A percentile compares a stretch with the other conserved stretches of the same genome.
Evolutionary conservation across 2,113 vertebrate species (phyloP).

Genomic region (Poeciliopsis occidentalis): DNA sequence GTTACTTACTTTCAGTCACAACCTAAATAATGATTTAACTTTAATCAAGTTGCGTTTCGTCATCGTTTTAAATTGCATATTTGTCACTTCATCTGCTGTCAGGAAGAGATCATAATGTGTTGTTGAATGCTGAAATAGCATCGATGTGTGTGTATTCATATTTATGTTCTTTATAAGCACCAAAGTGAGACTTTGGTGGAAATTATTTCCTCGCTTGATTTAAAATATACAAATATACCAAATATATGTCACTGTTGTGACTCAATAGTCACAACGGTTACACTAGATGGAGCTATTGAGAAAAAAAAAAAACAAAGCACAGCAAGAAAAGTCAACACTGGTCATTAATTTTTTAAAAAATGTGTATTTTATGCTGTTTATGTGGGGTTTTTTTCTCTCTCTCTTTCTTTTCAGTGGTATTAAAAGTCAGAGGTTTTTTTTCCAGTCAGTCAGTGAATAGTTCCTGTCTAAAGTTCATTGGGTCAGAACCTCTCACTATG

Average conservation of each 20-base stretch:
- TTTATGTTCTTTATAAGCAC: background rate
- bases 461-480: slow-evolving; percentile 18
- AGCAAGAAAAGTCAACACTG: background rate
- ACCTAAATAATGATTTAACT: background rate
- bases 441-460: background rate
- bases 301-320: background rate
- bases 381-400: background rate
- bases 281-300: slow-evolving; percentile 56
- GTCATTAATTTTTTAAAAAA: background rate
- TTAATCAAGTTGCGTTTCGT: too few species aligned
- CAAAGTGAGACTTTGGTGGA: background rate
- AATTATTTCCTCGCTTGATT: background rate
- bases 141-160: background rate
- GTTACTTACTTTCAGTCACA: too few species aligned
- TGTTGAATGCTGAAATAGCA: background rate
- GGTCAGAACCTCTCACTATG: slow-evolving; percentile 29
- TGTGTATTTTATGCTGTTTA: background rate
- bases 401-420: background rate
- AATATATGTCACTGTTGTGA: too few species aligned
- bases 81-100: background rate
- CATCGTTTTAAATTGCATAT: background rate
- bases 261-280: background rate
- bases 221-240: too few species aligned
- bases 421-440: background rate
- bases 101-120: background rate